Base-by-base conservation (phyloP, 2,797 vertebrate genomes). In the Triplophysa yarkandensis region DNA sequence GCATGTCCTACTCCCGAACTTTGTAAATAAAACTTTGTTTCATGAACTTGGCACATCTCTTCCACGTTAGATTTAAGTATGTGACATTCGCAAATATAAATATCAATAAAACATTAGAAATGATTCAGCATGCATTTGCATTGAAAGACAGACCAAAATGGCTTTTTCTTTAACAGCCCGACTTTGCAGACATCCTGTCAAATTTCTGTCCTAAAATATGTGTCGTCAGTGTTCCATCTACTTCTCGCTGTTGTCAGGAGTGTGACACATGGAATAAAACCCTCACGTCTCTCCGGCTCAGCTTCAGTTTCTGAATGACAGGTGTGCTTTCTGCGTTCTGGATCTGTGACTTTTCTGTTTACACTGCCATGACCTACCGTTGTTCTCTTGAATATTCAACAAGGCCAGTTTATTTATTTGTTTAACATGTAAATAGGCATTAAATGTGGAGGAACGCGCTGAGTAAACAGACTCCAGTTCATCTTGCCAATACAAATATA, bases 381-480 rank as follows among this genome's bases (percentile, higher is more conserved):
- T 84, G 82, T 81, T 88, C 82, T 83, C 76, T 84, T 87, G 86
- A 87, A 86, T 88, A 87, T 87, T 85, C 83, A 87, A 81, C 86
- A 72, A 83, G 68, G 64, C 55, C 23, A 75, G 83, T 78, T 82
- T 74, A 87, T 87, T 86, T 85, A 81, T 89, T 89, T 88, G 84
- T 77, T 77, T 77, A 76, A 84, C 74, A 76, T 85, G 83, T 85
- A 86, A 87, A 89, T 86, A 87, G 77, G 83, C 82, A 87, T 79
- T 80, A 68, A 50, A 84, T 44, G 81, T 80, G 80, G 82, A 77
- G 32, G 84, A 88, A 87, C 85, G 86, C 85, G 81, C 85, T 73
- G 81, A 27, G 64, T 83, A 88, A 89, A 87, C 82, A 86, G 82
- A 80, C 80, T 77, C 68, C 21, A 68, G 75, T 81, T 83, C 68